These are phyloP conservation scores for Tridacna gigas DNA, from an alignment of 2,888 invertebrate genomes.

Conservation along the genomic window DNA sequence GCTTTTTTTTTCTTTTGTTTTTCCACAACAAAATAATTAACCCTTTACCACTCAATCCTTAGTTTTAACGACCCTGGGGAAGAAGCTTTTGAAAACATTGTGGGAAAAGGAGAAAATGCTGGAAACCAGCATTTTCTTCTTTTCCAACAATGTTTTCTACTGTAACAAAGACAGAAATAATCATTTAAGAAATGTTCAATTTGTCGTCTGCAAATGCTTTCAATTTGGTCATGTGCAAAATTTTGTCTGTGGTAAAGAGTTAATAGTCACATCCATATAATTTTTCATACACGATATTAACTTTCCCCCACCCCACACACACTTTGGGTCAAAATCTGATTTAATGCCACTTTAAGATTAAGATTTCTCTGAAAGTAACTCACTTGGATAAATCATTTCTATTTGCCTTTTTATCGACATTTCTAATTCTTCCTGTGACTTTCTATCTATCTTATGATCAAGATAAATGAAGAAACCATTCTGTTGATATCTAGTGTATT, in stretches of 20 bases:
- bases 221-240: too few species aligned
- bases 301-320: too few species aligned
- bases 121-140: background rate
- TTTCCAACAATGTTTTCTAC: background rate
- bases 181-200: background rate
- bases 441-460: constrained; percentile 60
- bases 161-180: too few species aligned
- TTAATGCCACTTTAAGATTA: too few species aligned
- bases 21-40: too few species aligned
- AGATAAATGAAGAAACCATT: constrained; percentile 55
- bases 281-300: too few species aligned
- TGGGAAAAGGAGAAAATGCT: constrained; percentile 1
- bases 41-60: too few species aligned
- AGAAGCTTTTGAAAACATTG: background rate
- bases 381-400: constrained; percentile 40
- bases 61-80: too few species aligned
- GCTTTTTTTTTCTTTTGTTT: too few species aligned
- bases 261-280: too few species aligned
- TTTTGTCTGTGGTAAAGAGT: too few species aligned
- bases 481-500: constrained; percentile 45
- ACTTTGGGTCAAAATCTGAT: too few species aligned
- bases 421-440: constrained; percentile 44
- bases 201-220: background rate
- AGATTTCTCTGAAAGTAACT: background rate
- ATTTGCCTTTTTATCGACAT: constrained; percentile 40